Conservation (phyloP, 2,888 invertebrate species). For the Chaetogeoica ovagalla region DNA sequence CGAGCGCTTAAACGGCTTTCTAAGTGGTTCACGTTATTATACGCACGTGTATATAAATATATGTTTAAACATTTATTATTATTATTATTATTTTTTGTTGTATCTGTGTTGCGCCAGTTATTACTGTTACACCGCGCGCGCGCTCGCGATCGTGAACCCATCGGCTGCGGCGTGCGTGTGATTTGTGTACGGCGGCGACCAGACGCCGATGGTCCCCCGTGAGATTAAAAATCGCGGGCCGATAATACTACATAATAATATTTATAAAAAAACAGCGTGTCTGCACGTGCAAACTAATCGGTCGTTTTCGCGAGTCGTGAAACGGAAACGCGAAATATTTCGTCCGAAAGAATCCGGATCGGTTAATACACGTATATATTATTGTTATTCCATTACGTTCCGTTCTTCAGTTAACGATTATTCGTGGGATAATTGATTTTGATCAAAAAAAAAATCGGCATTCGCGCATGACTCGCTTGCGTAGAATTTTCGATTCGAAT, state of each 20-base stretch:
- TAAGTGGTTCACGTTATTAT: background rate
- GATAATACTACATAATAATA: background rate
- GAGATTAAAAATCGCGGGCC: background rate
- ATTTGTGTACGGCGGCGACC: conserved; percentile 5
- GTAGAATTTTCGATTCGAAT: no score
- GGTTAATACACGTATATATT: no score
- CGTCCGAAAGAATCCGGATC: no score
- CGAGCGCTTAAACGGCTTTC: background rate
- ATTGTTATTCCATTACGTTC: no score
- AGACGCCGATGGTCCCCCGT: background rate
- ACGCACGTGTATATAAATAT: background rate
- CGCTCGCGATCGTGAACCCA: background rate
- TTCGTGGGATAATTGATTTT: no score
- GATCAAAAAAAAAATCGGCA: no score
- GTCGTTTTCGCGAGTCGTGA: background rate
- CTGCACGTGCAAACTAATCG: no score
- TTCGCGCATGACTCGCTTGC: no score
- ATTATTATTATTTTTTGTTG: no score
- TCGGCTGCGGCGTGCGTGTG: background rate
- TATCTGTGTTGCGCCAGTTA: background rate
- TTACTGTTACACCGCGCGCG: conserved; percentile 4
- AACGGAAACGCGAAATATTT: background rate
- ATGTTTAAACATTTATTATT: background rate
- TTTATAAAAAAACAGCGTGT: no score
- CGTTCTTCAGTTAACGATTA: no score